Conservation (phyloP, 2,113 vertebrate genomes). For the Pica pica region DNA sequence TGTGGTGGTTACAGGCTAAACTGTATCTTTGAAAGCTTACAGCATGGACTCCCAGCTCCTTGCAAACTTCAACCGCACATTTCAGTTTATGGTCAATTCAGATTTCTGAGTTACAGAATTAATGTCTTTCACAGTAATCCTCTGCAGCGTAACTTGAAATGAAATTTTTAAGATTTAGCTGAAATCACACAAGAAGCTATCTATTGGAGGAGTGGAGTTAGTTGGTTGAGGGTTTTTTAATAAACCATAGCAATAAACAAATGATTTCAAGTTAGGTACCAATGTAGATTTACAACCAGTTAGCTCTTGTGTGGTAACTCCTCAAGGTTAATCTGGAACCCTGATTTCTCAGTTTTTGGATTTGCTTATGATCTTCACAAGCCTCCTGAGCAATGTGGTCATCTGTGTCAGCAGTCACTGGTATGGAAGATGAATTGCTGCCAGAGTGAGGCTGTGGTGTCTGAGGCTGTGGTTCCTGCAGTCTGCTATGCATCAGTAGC, state of each 20-base stretch:
- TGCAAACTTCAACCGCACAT: not conserved
- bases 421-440: not conserved
- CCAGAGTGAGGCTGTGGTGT: not conserved
- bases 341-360: not conserved
- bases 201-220: not conserved
- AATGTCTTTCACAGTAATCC: not conserved
- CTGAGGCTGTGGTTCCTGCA: not conserved
- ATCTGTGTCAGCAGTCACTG: not conserved
- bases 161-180: not conserved
- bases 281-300: not conserved
- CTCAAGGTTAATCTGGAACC: not conserved
- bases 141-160: not conserved
- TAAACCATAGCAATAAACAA: not conserved
- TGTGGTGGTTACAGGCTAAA: not conserved
- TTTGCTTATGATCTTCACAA: not conserved
- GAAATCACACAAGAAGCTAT: not conserved
- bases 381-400: not conserved
- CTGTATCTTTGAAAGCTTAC: not conserved
- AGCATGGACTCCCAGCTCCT: not conserved
- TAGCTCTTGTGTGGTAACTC: not conserved
- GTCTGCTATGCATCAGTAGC: not conserved
- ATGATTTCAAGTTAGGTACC: not conserved
- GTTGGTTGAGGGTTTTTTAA: not conserved
- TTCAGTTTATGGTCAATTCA: not conserved
- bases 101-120: not conserved